phyloP scores from a whole-genome alignment of 1,140 invertebrate genomes.

The Goniozus legneri region DNA sequence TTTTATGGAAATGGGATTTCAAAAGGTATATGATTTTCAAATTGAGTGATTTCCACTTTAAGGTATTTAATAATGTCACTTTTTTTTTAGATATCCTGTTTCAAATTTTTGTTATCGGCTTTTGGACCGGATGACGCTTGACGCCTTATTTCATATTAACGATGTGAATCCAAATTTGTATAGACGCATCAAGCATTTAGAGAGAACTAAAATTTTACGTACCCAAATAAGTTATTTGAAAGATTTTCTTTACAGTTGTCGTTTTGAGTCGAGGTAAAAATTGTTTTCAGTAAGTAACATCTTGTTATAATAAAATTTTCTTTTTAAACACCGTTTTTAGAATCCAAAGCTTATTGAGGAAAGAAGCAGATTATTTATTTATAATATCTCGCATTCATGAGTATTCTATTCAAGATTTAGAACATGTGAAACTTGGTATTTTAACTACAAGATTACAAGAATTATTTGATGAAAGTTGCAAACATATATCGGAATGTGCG shows the following conservation, averaged over 20 bases:
- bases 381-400: conserved; percentile 65
- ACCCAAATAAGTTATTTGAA: conserved; percentile 66
- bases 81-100: conserved; percentile 65
- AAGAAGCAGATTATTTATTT: conserved; percentile 54
- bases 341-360: conserved; percentile 58
- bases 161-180: conserved; percentile 70
- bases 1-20: conserved; percentile 60
- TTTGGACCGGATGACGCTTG: conserved; percentile 71
- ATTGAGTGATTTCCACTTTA: background rate
- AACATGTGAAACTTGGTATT: conserved; percentile 64
- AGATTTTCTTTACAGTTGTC: conserved; percentile 67
- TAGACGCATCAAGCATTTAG: conserved; percentile 60
- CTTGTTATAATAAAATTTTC: conserved; percentile 12
- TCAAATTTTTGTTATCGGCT: conserved; percentile 78
- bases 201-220: conserved; percentile 60
- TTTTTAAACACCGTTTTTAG: too few relatives aligned
- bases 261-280: conserved; percentile 60
- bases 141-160: conserved; percentile 75
- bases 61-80: background rate
- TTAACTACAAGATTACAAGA: conserved; percentile 60
- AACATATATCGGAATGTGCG: conserved; percentile 67
- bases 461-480: conserved; percentile 59
- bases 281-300: too few relatives aligned
- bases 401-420: conserved; percentile 75
- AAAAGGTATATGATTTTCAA: conserved; percentile 51